Evolutionary conservation across 2,888 invertebrate genomes (phyloP), one percentile per base, ranked within the genome.

Genomic region (Lasius fuliginosus): DNA sequence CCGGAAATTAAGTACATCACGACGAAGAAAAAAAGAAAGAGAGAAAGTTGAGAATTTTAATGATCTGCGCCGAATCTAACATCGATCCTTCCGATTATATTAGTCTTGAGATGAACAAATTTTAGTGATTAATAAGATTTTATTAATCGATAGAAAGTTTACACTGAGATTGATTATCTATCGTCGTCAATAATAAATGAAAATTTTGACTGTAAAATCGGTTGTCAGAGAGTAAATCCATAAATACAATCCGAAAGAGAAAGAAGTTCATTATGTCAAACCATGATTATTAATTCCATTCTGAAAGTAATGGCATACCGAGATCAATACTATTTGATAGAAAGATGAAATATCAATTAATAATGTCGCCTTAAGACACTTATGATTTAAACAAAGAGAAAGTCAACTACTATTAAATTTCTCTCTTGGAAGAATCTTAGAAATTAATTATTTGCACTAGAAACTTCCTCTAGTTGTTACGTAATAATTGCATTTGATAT

Each of bases 1-100:
- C 92, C 92, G 92, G 93, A 93, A 93, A 89, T 92, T 87, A 84
- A 86, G 84, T 75, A 83, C 89, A 85, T 90, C 87, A 87, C 87
- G 89, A 89, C 86, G 76, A 77, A 76, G 87, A 90, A 92, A 92
- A 91, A 92, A 92, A 93, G 92, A 42, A 27, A 64, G n/a, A 62
- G 75, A 68, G 68, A 79, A 65, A 71, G 71, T 79, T 49, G 46
- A 58, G 79, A 69, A 79, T 79, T 58, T 36, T 18, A 42, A 60
- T 69, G 8, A 60, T 46, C 30, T 42, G 0, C 12, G 27, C 30
- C 58, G 0, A 69, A 40, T 42, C 46, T 76, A 76, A 36, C 3
- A 53, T 56, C 30, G 12, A 76, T 67, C 18, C 27, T 18, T 53
- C 15, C 4, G 0, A 27, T 67, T 65, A 27, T 18, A 15, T 27